Percentiles rank a stretch among this genome's conserved stretches.
Conservation (phyloP, 2,797 vertebrate genomes). For the Tauraco hartlaubi region DNA sequence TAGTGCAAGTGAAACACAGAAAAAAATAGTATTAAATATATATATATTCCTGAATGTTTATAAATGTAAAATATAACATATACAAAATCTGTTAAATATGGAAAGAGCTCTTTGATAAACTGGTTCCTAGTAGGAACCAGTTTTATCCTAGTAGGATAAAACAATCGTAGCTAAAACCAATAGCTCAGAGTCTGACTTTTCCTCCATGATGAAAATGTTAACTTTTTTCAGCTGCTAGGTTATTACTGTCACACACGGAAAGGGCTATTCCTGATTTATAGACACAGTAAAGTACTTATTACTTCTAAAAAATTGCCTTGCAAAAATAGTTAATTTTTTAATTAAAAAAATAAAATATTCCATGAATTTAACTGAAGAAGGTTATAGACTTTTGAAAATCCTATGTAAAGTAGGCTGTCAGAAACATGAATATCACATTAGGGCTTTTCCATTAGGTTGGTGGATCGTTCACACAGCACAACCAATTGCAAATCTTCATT, state of each 20-base stretch:
- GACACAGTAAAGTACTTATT: background rate
- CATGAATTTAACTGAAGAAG: background rate
- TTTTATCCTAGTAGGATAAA: background rate
- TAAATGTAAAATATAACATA: background rate
- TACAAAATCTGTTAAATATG: background rate
- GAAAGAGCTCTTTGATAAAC: background rate
- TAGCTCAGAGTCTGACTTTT: background rate
- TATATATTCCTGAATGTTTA: background rate
- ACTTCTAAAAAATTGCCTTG: background rate
- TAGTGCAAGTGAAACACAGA: background rate
- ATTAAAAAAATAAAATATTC: background rate
- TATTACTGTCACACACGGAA: background rate
- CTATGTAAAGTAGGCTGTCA: background rate
- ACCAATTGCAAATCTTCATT: background rate
- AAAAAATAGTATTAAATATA: background rate
- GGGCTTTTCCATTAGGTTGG: background rate
- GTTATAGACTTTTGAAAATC: background rate
- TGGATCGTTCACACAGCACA: background rate
- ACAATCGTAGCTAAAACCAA: background rate
- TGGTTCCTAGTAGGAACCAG: background rate
- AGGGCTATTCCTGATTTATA: background rate
- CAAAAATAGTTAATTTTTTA: background rate
- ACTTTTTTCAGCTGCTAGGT: background rate
- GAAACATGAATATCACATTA: background rate
- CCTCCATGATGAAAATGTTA: background rate